A percentile compares a stretch with the other conserved stretches of the same genome.
These are phyloP conservation scores for Sciurus vulgaris DNA, from an alignment of 2,797 vertebrate genomes.

Conservation along the genomic window DNA sequence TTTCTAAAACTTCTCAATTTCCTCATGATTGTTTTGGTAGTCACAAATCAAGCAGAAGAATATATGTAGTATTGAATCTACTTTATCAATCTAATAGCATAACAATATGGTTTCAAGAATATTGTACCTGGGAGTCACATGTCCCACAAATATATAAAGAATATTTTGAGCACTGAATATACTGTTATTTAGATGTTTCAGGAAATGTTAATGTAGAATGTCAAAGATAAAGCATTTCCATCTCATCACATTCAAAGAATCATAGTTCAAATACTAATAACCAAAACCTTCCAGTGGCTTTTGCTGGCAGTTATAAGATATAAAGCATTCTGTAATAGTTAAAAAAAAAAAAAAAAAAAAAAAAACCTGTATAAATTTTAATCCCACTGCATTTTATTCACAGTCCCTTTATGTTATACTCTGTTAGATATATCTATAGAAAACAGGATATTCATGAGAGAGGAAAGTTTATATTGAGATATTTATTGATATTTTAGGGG, in stretches of 20 bases:
- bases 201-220: constrained; percentile 65
- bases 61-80: not conserved
- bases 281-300: constrained; percentile 77
- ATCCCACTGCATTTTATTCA: constrained; percentile 64
- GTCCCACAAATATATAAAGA: constrained; percentile 56
- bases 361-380: constrained; percentile 60
- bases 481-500: constrained; percentile 45
- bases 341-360: not conserved
- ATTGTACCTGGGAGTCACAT: constrained; percentile 55
- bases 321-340: constrained; percentile 62
- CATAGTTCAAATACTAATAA: constrained; percentile 81
- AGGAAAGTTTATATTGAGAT: not conserved
- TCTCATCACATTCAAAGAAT: constrained; percentile 82
- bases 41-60: constrained; percentile 33
- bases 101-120: constrained; percentile 75
- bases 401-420: constrained; percentile 36
- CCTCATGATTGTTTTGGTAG: constrained; percentile 58
- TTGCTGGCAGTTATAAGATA: constrained; percentile 71
- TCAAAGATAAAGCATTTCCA: constrained; percentile 81
- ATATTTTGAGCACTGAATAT: constrained; percentile 61
- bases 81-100: constrained; percentile 63
- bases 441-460: not conserved
- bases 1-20: constrained; percentile 73
- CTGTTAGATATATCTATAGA: not conserved
- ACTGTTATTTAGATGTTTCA: constrained; percentile 71